Conservation (phyloP, 2,113 vertebrate species). For the Peucedramus taeniatus region DNA sequence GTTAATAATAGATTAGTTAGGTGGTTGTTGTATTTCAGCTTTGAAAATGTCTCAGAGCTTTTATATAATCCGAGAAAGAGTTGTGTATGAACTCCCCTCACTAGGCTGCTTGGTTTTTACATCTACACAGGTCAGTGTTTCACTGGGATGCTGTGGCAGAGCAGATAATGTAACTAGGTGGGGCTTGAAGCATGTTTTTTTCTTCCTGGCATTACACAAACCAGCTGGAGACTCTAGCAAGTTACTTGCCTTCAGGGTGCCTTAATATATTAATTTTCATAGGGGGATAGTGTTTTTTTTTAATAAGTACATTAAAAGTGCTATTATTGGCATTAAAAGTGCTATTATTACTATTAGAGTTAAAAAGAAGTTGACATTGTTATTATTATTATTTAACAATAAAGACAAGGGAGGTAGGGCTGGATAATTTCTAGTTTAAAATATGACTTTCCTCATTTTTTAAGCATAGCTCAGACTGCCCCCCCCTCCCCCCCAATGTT, state of each 20-base stretch:
- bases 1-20: background rate
- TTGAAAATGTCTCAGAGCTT: background rate
- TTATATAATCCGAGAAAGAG: background rate
- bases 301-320: background rate
- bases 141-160: background rate
- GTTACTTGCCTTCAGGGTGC: background rate
- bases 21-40: background rate
- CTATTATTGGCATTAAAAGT: background rate
- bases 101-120: accelerated
- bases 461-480: constrained; percentile 26
- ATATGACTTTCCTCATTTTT: background rate
- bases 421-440: constrained; percentile 15
- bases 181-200: background rate
- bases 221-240: background rate
- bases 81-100: background rate
- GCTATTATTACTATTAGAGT: background rate
- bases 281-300: background rate
- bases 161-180: background rate
- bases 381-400: background rate
- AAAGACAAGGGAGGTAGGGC: background rate
- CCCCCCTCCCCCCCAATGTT: background rate
- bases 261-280: background rate
- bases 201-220: background rate
- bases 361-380: background rate
- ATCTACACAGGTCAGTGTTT: background rate